Percentiles rank a stretch among this genome's conserved stretches.
Evolutionary conservation across 92 coral and sea anemone species (phyloP).

Genomic region (Meandrina meandrites): DNA sequence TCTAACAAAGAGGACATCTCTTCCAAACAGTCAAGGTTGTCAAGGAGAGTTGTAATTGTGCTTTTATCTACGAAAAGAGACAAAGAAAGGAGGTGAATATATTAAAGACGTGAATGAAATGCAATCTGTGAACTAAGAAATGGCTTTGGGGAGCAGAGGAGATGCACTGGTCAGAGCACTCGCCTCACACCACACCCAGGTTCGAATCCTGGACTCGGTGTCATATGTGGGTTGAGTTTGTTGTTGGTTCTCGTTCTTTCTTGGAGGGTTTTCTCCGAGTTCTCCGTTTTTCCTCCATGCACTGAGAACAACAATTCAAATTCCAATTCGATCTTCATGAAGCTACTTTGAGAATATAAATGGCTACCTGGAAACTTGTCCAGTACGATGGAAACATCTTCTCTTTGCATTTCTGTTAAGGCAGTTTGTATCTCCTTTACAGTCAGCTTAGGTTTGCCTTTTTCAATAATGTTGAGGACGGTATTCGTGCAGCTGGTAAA

Average conservation of each 20-base stretch:
- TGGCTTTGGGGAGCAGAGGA: too few species aligned
- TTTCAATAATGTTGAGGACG: neutral
- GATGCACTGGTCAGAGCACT: too few species aligned
- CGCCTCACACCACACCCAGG: too few species aligned
- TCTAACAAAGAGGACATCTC: neutral
- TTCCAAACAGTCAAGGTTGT: neutral
- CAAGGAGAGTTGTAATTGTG: neutral
- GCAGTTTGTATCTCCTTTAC: conserved; percentile 1
- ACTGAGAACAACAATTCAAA: too few species aligned
- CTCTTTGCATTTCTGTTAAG: conserved; percentile 1
- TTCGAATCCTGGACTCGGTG: too few species aligned
- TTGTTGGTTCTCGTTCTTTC: too few species aligned
- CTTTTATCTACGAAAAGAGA: neutral
- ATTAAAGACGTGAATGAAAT: neutral
- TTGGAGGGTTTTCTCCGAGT: too few species aligned
- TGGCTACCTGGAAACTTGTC: neutral
- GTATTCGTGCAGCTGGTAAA: conserved; percentile 6
- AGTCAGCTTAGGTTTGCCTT: conserved; percentile 1
- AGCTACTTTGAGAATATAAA: too few species aligned
- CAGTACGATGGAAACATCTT: conserved; percentile 3
- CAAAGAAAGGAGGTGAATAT: neutral
- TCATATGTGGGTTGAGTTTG: too few species aligned
- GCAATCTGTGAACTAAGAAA: too few species aligned
- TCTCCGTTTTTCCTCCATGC: too few species aligned
- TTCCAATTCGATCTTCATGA: too few species aligned